Base-by-base conservation (phyloP, 2,888 invertebrate species). In the Dichetophora obliterata region DNA sequence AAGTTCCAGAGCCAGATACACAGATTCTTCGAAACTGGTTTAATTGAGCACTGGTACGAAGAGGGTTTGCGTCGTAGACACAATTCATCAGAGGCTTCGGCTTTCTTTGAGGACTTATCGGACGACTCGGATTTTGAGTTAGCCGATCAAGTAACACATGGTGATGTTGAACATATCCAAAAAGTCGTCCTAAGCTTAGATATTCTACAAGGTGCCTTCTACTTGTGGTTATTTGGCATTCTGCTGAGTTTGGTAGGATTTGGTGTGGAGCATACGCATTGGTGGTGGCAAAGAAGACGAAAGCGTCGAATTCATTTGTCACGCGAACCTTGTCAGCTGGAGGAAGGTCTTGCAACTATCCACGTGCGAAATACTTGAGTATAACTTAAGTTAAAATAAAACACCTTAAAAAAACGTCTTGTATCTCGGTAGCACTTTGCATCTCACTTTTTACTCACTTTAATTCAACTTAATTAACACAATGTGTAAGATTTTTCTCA, bases 181-280 rank as follows among this genome's bases (percentile, higher is more conserved):
- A 81, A 80, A 8, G 85, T 86, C 0, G 86, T 85, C 0, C 77
- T 88, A 5, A 85, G 82, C 48, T 68, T 88, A 80, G 83, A 86
- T 8, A 84, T 86, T 14, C 68, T 88, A 9, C 88, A 88, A 65
- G 87, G 88, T 5, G 86, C 86, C 3, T 88, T 88, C 54, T 88
- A 85, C 81, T 77, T 88, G 1, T 88, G 86, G 88, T 16, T 83
- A 3, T 81, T 84, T 69, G 88, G 88, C 0, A 83, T 85, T 31
- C 19, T 78, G 5, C 3, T 83, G 0, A 86, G 85, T 68, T 31
- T 80, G 4, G 4, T 83, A 9, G 83, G 79, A 4, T 86, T 86
- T 80, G 9, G 57, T 6, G 43, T 79, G 0, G 85, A 85, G 50
- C 77, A 80, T 65, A 8, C 73, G 27, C 63, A 63, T 63, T 54